Evolutionary conservation across 2,888 invertebrate species (phyloP), one percentile per base, ranked within the genome.

Genomic region (Andrena haemorrhoa): DNA sequence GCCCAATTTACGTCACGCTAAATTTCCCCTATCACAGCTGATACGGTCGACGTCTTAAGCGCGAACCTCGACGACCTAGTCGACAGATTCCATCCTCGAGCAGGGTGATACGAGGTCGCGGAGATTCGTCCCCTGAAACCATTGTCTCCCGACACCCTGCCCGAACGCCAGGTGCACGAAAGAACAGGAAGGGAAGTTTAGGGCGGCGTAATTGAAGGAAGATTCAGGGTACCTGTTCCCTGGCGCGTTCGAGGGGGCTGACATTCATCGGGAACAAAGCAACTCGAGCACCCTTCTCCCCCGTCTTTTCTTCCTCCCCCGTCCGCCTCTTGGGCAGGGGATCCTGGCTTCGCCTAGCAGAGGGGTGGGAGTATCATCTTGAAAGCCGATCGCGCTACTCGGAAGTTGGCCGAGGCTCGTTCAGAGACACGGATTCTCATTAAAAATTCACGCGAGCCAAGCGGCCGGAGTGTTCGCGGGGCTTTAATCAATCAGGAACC

Each of bases 241-340:
- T 49, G 61, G 33, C 60, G 47, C 70, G 47, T 72, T 70, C 77
- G 56, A 68, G 73, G 77, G 29, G 72, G 33, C 12, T 51, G 70
- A 73, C 64, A 83, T 86, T 86, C 79, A 84, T 82, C 73, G 75
- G 29, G 86, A 68, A 86, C 86, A 86, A 86, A 83, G 75, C 61
- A n/a, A 10, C 51, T 86, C 41, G 79, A 86, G 83, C 56, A 75
- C 75, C 47, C 83, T 78, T 75, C 56, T 71, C 63, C 49, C 49
- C 8, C 20, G 26, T 12, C 56, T 26, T 23, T 26, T 63, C 23
- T 47, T 63, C 49, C 35, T n/a, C 60, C 31, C 56, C 56, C 29
- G 8, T 51, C 20, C 12, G 23, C 73, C 35, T 16, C 41, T 41
- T 16, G 41, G 23, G 49, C 23, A 10, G 35, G 23, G 35, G 51